A percentile compares a stretch with the other conserved stretches of the same genome.
Evolutionary conservation across 2,113 vertebrate species (phyloP).

Genomic region (Toxostoma redivivum): DNA sequence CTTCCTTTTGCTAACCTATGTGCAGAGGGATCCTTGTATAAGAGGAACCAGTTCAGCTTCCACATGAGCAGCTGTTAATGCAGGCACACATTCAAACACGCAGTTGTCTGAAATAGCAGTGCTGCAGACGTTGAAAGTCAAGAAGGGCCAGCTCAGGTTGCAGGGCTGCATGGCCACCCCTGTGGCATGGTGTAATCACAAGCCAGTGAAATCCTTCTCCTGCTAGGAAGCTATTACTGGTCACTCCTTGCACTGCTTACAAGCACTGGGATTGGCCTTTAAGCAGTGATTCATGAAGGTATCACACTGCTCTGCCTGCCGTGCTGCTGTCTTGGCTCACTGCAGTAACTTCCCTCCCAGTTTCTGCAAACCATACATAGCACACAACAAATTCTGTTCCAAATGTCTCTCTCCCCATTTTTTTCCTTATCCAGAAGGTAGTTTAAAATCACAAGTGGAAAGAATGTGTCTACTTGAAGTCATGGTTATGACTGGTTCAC

Average conservation of each 20-base stretch:
- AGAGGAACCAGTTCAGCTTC: background rate
- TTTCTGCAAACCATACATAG: background rate
- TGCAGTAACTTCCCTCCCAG: background rate
- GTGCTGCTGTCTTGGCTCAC: background rate
- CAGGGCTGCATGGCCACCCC: background rate
- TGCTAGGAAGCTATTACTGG: background rate
- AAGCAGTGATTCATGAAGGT: slow-evolving; percentile 10
- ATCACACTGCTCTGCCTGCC: background rate
- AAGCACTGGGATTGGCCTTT: background rate
- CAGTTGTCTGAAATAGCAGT: slow-evolving; percentile 48
- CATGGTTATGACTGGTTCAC: background rate
- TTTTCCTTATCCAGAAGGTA: background rate
- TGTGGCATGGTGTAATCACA: background rate
- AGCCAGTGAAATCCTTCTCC: slow-evolving; percentile 18
- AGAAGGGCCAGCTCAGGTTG: slow-evolving; percentile 48
- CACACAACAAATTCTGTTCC: background rate
- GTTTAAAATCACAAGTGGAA: background rate
- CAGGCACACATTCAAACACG: slow-evolving; percentile 33
- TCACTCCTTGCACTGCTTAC: background rate
- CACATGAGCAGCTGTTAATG: slow-evolving; percentile 41
- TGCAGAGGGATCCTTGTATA: background rate
- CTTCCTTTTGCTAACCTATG: background rate
- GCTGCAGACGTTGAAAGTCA: background rate
- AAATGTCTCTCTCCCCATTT: background rate
- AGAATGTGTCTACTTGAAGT: background rate